Conservation (phyloP, 2,888 invertebrate genomes). For the Synergus gifuensis region DNA sequence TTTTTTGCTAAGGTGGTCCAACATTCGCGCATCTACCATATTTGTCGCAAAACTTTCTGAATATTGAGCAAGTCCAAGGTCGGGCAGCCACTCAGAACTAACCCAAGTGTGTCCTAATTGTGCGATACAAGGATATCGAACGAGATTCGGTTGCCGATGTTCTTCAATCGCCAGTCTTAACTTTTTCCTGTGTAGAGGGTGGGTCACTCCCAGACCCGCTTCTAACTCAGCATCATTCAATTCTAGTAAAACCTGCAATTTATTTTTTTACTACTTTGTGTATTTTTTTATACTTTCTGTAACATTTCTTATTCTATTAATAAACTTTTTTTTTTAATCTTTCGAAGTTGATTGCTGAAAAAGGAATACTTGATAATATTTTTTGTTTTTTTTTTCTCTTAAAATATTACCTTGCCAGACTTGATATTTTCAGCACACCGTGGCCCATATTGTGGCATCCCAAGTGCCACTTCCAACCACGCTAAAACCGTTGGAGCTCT, state of each 20-base stretch:
- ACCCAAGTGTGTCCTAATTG: slow-evolving; percentile 96
- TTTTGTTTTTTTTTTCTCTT: not conserved
- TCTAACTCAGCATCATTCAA: slow-evolving; percentile 94
- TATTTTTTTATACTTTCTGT: not conserved
- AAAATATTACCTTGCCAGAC: slow-evolving; percentile 89
- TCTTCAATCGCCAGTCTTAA: slow-evolving; percentile 95
- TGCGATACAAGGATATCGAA: slow-evolving; percentile 92
- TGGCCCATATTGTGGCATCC: slow-evolving; percentile 95
- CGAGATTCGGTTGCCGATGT: slow-evolving; percentile 90
- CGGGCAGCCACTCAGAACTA: slow-evolving; percentile 94
- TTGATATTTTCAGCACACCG: slow-evolving; percentile 96
- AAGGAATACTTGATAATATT: not conserved
- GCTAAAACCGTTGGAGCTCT: slow-evolving; percentile 95
- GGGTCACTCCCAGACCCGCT: slow-evolving; percentile 92
- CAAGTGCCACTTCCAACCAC: slow-evolving; percentile 95
- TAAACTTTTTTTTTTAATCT: too few species aligned
- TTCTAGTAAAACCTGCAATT: slow-evolving; percentile 89
- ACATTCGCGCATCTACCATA: slow-evolving; percentile 94
- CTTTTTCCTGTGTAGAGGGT: slow-evolving; percentile 96
- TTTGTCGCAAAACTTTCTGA: slow-evolving; percentile 92
- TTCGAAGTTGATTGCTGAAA: not conserved
- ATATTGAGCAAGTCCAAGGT: slow-evolving; percentile 93
- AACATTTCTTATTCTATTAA: too few species aligned
- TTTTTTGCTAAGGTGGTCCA: slow-evolving; percentile 95
- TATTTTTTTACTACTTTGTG: not conserved